Percentiles rank a stretch among this genome's conserved stretches.
Conservation (phyloP, 2,888 invertebrate species). For the Spisula solida region DNA sequence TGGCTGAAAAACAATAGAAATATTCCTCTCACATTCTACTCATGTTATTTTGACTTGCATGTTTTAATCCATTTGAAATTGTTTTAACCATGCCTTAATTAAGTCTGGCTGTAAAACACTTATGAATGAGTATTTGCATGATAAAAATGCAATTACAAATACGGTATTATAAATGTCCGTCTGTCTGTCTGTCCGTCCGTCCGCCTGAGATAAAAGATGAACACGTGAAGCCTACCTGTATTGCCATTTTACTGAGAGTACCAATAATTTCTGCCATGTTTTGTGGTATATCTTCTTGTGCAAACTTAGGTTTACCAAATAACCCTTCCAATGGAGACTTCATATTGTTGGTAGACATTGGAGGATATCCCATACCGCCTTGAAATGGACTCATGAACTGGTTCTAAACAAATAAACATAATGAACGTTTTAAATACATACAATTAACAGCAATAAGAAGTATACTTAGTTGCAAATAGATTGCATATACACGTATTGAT, state of each 20-base stretch:
- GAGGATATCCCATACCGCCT: constrained; percentile 58
- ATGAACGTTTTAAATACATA: not conserved
- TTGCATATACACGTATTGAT: no score
- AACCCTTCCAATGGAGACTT: constrained; percentile 67
- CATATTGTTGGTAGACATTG: constrained; percentile 57
- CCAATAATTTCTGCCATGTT: constrained; percentile 75
- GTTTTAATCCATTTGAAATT: no score
- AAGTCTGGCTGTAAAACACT: no score
- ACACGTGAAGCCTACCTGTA: constrained; percentile 14
- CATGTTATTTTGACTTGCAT: no score
- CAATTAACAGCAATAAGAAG: no score
- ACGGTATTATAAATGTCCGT: no score
- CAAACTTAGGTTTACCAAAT: constrained; percentile 64
- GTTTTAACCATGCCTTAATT: no score
- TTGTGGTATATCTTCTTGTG: constrained; percentile 73
- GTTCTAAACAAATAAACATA: constrained; percentile 29
- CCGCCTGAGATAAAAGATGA: not conserved
- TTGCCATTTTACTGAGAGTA: constrained; percentile 73
- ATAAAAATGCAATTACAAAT: no score
- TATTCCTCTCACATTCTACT: no score
- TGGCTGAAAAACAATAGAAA: no score
- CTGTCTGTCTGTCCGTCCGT: not conserved
- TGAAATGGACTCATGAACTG: constrained; percentile 67
- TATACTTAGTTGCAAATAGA: not conserved
- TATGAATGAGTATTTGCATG: no score